Base-by-base conservation (phyloP, 2,797 vertebrate species). In the Darevskia mixta region DNA sequence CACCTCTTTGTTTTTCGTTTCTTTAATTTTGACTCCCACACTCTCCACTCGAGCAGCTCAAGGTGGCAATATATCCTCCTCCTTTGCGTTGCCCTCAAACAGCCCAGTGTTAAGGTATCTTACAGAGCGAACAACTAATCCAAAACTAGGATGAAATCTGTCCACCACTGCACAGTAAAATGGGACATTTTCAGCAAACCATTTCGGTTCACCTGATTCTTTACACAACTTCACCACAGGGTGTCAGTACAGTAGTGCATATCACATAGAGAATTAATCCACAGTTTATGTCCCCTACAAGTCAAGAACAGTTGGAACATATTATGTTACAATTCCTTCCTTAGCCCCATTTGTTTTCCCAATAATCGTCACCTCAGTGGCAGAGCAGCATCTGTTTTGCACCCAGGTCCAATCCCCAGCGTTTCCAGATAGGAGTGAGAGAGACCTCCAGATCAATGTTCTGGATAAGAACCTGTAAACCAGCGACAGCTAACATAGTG, bases 161-260 rank as follows among this genome's bases (percentile, higher is more conserved):
- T 17, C 61, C 17, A 10, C n/a, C 55, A 13, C 25, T 7, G 41
- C 11, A 11, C 0, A 0, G 0, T 23, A 5, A 32, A 2, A 41
- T 55, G 1, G 35, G 10, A 49, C 29, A 15, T 71, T 71, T 58
- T 0, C 2, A 88, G 49, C 79, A 2, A 0, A 8, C 11, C 20
- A 75, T 87, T 80, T 82, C 2, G 0, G 41, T 23, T 38, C 69
- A 32, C 1, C 72, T 49, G 2, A 17, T 32, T 82, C 0, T 49
- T 41, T 0, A 41, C 0, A 17, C 35, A 0, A 0, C 5, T 32
- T 72, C 78, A 4, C 94, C 95, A 86, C 45, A 86, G 95, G 93
- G 85, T 94, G 95, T 92, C 92, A 93, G 84, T 27, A 38, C 58
- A 90, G 87, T 76, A 5, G 5, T 88, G 82, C 87, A 49, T 72